Evolutionary conservation across 2,888 invertebrate species (phyloP).

Genomic region (Pocota personata): DNA sequence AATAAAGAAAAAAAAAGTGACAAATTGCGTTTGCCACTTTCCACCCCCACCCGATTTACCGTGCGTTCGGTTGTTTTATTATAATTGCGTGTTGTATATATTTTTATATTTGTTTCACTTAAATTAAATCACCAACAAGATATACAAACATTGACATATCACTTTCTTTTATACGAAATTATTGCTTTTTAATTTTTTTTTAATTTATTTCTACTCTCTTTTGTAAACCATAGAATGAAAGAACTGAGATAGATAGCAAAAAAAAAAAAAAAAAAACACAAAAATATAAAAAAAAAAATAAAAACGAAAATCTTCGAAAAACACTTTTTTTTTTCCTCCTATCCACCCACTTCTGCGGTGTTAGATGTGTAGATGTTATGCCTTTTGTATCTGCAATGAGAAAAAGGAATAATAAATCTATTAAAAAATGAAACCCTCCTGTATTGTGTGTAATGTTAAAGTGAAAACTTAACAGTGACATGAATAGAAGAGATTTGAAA

Average conservation of each 20-base stretch:
- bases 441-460: background rate
- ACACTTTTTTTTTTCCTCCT: conserved; percentile 1
- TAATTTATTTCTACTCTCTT: conserved; percentile 7
- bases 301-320: conserved; percentile 23
- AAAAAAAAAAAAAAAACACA: background rate
- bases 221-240: background rate
- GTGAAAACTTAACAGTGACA: background rate
- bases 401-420: background rate
- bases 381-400: conserved; percentile 54
- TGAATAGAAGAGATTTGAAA: background rate
- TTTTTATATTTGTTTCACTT: conserved; percentile 41
- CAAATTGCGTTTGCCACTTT: conserved; percentile 62
- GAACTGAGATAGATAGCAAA: background rate
- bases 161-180: conserved; percentile 32
- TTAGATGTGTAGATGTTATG: conserved; percentile 22
- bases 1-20: conserved; percentile 32
- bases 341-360: conserved; percentile 29
- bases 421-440: background rate
- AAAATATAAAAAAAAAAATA: conserved; percentile 6
- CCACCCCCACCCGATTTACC: conserved; percentile 29
- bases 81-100: conserved; percentile 4
- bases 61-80: conserved; percentile 19
- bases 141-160: conserved; percentile 54
- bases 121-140: conserved; percentile 58
- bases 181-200: background rate